phyloP scores from a whole-genome alignment of 2,888 invertebrate genomes.

The Boloria euphrosyne region DNA sequence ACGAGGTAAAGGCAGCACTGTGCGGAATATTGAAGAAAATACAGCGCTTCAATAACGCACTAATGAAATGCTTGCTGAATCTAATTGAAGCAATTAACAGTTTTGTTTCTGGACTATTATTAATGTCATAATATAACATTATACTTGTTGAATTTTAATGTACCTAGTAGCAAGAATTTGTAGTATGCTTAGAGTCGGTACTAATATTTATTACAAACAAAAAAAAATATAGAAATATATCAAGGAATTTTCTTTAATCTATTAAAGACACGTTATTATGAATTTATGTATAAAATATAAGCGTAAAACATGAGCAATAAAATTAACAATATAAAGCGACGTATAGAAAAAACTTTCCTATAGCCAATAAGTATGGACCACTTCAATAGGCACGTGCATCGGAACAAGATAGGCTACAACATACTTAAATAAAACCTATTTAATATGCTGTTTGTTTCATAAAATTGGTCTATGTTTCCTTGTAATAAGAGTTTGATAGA shows the following conservation, averaged over 20 bases:
- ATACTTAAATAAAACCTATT: slow-evolving; percentile 28
- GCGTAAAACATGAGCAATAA: neutral
- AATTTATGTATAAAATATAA: neutral
- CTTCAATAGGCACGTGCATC: slow-evolving; percentile 46
- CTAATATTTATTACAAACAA: too few relatives aligned
- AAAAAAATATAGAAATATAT: too few relatives aligned
- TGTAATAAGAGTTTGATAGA: slow-evolving; percentile 29
- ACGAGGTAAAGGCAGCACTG: neutral
- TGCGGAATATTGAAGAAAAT: neutral
- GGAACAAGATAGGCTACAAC: slow-evolving; percentile 49
- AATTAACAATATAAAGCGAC: slow-evolving; percentile 1
- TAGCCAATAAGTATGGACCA: slow-evolving; percentile 39
- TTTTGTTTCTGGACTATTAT: too few relatives aligned
- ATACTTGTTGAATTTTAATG: too few relatives aligned
- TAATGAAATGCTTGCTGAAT: neutral
- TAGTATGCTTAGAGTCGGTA: too few relatives aligned
- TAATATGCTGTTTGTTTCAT: neutral
- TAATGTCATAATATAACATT: too few relatives aligned
- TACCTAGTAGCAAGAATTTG: too few relatives aligned
- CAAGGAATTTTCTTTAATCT: neutral
- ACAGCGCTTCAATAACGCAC: neutral
- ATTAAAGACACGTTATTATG: neutral
- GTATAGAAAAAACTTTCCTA: slow-evolving; percentile 1
- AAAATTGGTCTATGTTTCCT: slow-evolving; percentile 32
- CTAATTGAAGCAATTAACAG: too few relatives aligned